These are phyloP conservation scores for Hydropotes inermis DNA, from an alignment of 2,113 vertebrate genomes.

Conservation along the genomic window DNA sequence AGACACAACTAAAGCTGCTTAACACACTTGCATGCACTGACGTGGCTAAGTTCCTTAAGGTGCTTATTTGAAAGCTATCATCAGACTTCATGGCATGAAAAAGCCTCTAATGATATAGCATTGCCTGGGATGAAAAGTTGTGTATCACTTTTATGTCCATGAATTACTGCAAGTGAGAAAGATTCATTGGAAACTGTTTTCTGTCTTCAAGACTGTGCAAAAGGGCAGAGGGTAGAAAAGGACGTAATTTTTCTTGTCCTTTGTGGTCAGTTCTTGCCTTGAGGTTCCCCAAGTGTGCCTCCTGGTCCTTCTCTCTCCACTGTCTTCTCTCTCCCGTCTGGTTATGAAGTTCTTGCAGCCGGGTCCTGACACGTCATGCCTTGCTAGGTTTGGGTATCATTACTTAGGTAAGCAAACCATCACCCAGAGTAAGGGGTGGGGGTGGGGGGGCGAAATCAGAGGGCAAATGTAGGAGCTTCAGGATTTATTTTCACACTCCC, in stretches of 20 bases:
- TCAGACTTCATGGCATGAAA: neutral
- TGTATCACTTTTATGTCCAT: neutral
- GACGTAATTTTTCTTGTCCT: neutral
- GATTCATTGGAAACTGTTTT: neutral
- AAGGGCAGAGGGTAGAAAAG: neutral
- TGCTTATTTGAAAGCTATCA: neutral
- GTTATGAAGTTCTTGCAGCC: neutral
- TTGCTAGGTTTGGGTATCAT: neutral
- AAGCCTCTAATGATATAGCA: neutral
- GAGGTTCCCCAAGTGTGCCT: neutral
- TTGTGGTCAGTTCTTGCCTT: neutral
- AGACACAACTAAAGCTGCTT: rapidly evolving
- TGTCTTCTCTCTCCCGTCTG: neutral
- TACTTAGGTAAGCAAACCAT: neutral
- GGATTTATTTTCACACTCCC: neutral
- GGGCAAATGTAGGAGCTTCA: too few species aligned
- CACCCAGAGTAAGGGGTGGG: neutral
- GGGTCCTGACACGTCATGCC: neutral
- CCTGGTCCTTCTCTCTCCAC: neutral
- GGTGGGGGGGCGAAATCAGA: neutral
- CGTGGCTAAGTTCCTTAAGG: neutral
- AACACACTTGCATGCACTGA: neutral
- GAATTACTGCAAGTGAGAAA: neutral
- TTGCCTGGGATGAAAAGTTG: neutral
- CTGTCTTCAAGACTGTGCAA: neutral